A percentile compares a stretch with the other conserved stretches of the same genome.
These are phyloP conservation scores for Campylomormyrus numenius DNA, from an alignment of 2,113 vertebrate genomes.

Conservation along the genomic window DNA sequence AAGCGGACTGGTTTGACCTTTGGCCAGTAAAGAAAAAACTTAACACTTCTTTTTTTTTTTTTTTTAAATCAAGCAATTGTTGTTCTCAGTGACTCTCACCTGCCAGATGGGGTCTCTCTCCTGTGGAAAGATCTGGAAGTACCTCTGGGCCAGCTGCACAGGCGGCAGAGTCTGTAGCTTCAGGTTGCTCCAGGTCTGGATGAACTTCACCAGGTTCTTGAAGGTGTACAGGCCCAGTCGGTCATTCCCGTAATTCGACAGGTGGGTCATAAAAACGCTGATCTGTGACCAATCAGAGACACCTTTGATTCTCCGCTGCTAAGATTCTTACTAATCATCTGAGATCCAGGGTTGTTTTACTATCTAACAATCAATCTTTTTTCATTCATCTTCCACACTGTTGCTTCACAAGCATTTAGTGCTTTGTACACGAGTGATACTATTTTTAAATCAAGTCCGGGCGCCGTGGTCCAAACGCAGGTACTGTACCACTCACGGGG, in stretches of 20 bases:
- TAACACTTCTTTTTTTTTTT: neutral
- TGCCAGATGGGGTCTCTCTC: constrained; percentile 83
- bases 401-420: neutral
- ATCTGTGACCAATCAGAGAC: constrained; percentile 55
- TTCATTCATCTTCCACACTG: neutral
- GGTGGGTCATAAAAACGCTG: constrained; percentile 87
- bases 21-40: neutral
- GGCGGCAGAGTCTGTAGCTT: constrained; percentile 77
- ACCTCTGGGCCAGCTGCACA: constrained; percentile 74
- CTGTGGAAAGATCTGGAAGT: constrained; percentile 83
- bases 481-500: constrained; percentile 58
- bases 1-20: neutral
- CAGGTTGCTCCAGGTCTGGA: constrained; percentile 79
- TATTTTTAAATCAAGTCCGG: neutral
- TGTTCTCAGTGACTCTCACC: constrained; percentile 46
- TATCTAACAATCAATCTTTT: neutral
- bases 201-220: constrained; percentile 75
- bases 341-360: neutral
- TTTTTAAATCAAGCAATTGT: neutral
- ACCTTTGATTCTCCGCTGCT: neutral
- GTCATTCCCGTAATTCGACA: constrained; percentile 82
- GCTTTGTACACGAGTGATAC: neutral
- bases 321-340: neutral
- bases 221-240: constrained; percentile 83
- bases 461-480: neutral